phyloP scores from a whole-genome alignment of 2,888 invertebrate genomes.

The Drosophila borealis region DNA sequence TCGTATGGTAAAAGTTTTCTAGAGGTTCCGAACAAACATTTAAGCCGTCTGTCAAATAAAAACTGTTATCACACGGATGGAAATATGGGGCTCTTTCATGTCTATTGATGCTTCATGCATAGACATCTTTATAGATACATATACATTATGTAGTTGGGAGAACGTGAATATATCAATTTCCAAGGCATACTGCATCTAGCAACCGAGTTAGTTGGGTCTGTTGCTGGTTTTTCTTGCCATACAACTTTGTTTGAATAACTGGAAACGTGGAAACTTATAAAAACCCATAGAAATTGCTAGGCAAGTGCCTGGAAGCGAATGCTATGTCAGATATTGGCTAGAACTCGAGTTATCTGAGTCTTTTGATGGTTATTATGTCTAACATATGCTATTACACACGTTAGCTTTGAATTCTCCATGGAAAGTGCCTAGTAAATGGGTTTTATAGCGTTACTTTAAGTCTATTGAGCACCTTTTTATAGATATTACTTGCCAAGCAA shows the following conservation, averaged over 20 bases:
- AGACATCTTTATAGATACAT: no score
- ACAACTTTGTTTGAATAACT: background rate
- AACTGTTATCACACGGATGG: constrained; percentile 9
- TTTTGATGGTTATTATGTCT: background rate
- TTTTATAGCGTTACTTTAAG: no score
- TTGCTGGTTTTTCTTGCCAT: background rate
- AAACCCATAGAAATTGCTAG: constrained; percentile 3
- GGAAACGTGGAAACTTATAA: background rate
- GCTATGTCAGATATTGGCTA: background rate
- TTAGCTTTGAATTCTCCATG: background rate
- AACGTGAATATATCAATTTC: background rate
- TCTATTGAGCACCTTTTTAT: no score
- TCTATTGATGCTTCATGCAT: background rate
- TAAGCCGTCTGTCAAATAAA: constrained; percentile 10
- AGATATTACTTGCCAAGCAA: no score
- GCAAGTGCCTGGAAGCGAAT: background rate
- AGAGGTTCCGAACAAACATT: constrained; percentile 18
- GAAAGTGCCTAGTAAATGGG: background rate
- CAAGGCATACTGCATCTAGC: background rate
- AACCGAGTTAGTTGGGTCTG: background rate
- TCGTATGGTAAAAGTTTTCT: constrained; percentile 19
- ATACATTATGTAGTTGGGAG: background rate
- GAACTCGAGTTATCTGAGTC: background rate
- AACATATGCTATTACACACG: no score
- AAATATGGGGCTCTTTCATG: background rate